Evolutionary conservation across 2,113 vertebrate species (phyloP).

Genomic region (Phalacrocorax brasilianus): DNA sequence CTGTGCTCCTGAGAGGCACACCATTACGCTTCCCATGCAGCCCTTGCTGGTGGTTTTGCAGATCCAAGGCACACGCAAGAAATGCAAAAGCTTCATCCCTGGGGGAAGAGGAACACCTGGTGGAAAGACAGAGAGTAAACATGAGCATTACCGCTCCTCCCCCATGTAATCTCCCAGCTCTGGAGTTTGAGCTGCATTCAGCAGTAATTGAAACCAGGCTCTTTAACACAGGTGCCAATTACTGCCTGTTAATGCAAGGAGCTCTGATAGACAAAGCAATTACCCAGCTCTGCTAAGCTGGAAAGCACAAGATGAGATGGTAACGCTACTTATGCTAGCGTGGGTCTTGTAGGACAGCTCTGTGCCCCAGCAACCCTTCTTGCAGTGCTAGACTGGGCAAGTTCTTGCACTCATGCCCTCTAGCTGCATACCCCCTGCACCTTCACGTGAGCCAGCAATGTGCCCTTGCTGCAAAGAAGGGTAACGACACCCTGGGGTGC

Average conservation of each 20-base stretch:
- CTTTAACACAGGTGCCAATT: constrained; percentile 38
- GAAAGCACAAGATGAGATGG: background rate
- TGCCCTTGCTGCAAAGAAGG: background rate
- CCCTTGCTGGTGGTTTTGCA: background rate
- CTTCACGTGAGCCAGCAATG: accelerated
- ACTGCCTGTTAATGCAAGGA: background rate
- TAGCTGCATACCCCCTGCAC: background rate
- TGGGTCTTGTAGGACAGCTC: background rate
- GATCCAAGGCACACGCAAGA: background rate
- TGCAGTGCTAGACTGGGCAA: background rate
- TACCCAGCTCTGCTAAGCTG: background rate
- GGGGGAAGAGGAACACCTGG: constrained; percentile 55
- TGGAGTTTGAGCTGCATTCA: background rate
- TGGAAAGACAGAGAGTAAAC: constrained; percentile 15
- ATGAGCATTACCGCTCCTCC: background rate
- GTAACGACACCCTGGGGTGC: accelerated
- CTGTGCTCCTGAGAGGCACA: background rate
- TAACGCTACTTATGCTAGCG: background rate
- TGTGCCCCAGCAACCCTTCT: background rate
- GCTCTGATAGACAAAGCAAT: constrained; percentile 22
- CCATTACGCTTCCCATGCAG: background rate
- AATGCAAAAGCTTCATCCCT: background rate
- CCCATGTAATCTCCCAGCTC: background rate
- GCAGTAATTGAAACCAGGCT: constrained; percentile 40
- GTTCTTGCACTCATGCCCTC: background rate